Conservation (phyloP, 2,113 vertebrate species). For the Oreotrochilus melanogaster region DNA sequence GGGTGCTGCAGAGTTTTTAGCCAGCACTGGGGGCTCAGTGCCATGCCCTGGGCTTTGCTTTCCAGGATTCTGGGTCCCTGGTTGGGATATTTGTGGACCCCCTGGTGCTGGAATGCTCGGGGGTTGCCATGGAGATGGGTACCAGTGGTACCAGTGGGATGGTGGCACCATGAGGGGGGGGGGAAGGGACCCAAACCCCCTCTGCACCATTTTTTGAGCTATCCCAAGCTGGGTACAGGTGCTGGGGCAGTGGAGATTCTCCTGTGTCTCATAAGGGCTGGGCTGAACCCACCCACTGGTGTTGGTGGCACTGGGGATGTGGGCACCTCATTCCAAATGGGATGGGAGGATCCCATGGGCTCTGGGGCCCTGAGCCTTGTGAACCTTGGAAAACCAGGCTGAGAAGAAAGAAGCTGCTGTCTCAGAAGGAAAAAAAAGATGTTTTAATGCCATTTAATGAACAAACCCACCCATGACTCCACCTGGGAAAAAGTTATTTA, state of each 20-base stretch:
- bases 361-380: fast-evolving
- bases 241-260: background rate
- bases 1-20: background rate
- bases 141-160: background rate
- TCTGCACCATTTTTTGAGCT: background rate
- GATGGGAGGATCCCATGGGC: background rate
- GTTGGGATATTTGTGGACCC: background rate
- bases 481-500: background rate
- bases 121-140: slow-evolving; percentile 35
- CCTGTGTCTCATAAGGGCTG: background rate
- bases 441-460: background rate
- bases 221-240: background rate
- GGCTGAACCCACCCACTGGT: fast-evolving
- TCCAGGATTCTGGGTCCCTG: background rate
- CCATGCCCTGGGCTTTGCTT: fast-evolving
- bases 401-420: background rate
- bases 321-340: background rate
- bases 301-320: fast-evolving
- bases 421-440: background rate
- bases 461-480: background rate
- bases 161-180: background rate
- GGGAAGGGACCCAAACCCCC: too few species aligned
- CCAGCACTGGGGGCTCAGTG: fast-evolving
- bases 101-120: background rate
- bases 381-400: background rate